Base-by-base conservation (phyloP, 2,888 invertebrate genomes). In the Siphlonurus alternatus region DNA sequence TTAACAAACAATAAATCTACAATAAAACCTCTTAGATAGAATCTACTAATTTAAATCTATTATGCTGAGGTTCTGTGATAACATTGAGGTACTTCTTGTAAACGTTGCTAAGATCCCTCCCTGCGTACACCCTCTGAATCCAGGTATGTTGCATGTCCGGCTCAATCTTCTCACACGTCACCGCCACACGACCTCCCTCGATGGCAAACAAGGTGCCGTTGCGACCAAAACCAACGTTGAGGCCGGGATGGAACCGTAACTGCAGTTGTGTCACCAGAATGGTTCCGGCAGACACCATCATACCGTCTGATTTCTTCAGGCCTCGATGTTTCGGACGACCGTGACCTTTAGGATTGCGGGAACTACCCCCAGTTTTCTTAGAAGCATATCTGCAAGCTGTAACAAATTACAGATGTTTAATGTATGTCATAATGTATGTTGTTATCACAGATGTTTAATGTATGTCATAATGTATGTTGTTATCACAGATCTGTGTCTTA, bases 61-160 rank as follows among this genome's bases (percentile, higher is more conserved):
- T 82, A 73, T 90, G 89, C 68, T 92, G 86, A 24, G 85, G 83
- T 66, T 85, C 78, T 0, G 93, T 87, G 69, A 94, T 80, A 53
- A 95, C 81, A 78, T 95, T 87, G 69, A 84, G 89, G 73, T 92
- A 90, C 72, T 92, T 92, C 74, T 93, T 94, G 71, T 84, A 84
- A 67, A 92, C 86, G 1, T 78, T 79, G 69, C 83, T 82, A 1
- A 81, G 77, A 70, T 84, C 77, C 65, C 88, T 77, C 0, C 83
- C 84, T 0, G 77, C 78, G 73, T 89, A 86, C 71, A 82, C 74
- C 66, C 81, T 75, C 71, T 83, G 79, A 25, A 91, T 79, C 87
- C 90, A 88, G 0, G 81, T 79, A 71, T 89, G 88, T 19, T 86
- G 81, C 85, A 88, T 90, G 70, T 89, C 82, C 0, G 87, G 87